These are phyloP conservation scores for Apamea crenata DNA, from an alignment of 2,888 invertebrate genomes.

Conservation along the genomic window DNA sequence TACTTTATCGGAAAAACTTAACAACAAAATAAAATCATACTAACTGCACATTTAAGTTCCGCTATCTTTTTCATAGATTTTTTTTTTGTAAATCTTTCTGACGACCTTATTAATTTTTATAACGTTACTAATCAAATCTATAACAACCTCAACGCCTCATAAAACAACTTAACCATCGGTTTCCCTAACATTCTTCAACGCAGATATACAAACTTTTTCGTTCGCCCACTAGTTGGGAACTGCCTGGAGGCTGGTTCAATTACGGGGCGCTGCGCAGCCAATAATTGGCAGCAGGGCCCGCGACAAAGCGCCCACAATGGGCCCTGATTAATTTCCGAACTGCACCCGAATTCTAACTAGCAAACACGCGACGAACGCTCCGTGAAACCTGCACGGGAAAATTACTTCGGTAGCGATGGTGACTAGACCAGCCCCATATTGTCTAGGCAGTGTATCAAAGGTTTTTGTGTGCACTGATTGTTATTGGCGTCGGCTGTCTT, in stretches of 20 bases:
- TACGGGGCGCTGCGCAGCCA: constrained; percentile 84
- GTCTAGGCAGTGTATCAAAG: constrained; percentile 59
- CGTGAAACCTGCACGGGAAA: constrained; percentile 80
- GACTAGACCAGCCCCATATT: constrained; percentile 67
- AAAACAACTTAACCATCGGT: constrained; percentile 17
- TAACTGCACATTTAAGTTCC: background rate
- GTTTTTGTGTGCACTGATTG: constrained; percentile 58
- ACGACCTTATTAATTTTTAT: background rate
- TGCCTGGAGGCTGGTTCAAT: constrained; percentile 85
- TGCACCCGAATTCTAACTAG: constrained; percentile 89
- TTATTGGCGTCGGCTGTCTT: constrained; percentile 48
- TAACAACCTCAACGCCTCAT: background rate
- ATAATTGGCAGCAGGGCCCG: constrained; percentile 87
- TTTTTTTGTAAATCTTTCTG: background rate
- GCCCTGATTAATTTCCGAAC: constrained; percentile 90
- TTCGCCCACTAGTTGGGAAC: constrained; percentile 68
- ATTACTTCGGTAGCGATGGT: constrained; percentile 78
- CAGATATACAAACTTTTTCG: constrained; percentile 74
- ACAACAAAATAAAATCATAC: background rate
- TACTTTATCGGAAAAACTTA: constrained; percentile 5
- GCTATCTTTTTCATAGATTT: background rate
- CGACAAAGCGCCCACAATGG: constrained; percentile 90
- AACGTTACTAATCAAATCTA: too few relatives aligned
- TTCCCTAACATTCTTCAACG: constrained; percentile 42
- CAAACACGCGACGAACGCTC: constrained; percentile 84